Evolutionary conservation across 2,113 vertebrate genomes (phyloP), one percentile per base, ranked within the genome.

Genomic region (Poeciliopsis prolifica): DNA sequence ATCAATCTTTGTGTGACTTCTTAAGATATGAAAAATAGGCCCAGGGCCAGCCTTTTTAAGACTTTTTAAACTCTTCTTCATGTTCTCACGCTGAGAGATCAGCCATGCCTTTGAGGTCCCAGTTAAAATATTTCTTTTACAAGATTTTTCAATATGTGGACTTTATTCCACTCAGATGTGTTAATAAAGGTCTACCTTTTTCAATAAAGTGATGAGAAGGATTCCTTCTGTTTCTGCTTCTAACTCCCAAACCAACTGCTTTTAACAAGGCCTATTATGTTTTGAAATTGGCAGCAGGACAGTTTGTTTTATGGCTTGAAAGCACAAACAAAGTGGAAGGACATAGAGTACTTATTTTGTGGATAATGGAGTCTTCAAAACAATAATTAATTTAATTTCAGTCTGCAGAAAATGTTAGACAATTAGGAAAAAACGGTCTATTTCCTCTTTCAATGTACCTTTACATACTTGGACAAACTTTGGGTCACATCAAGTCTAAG

Each of bases 1-100:
- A 87, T 90, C 87, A 89, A 86, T 90, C 85, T 90, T 90, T 81
- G 86, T 89, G 81, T 86, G 83, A 88, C 90, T 90, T 86, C 79
- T 75, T 84, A 70, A 87, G 90, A 90, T 90, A 89, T 82, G 82
- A 78, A 90, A 86, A 77, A 79, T 67, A 80, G 86, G 86, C 90
- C 88, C 42, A 60, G 61, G 74, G 89, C 89, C 83, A 89, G 76
- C 70, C 90, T 83, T 90, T 89, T 88, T 76, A 88, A 83, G 79
- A 60, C 86, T 83, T 72, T 75, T 70, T 82, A 62, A 80, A 80
- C 72, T 84, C 77, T 68, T 77, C 79, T 74, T 40, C 22, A 1
- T 84, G 77, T 72, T 77, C 72, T 83, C 79, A 48, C 40, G 72
- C 85, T 84, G 68, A 81, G 83, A 83, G 72, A 79, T 82, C 22